phyloP scores from a whole-genome alignment of 2,888 invertebrate species.

The Cerceris ruficornis region DNA sequence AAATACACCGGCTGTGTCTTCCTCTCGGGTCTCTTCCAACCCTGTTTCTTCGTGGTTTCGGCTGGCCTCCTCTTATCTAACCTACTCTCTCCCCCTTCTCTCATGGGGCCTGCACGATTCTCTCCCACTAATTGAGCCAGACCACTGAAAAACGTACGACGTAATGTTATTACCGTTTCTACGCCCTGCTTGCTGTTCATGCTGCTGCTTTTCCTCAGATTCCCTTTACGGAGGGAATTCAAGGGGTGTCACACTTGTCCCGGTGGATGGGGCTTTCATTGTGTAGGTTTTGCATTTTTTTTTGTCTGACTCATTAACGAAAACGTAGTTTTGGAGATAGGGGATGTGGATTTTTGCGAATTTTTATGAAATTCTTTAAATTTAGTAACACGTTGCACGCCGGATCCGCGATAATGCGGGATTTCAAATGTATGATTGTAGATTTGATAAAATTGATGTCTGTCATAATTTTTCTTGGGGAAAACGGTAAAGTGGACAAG shows the following conservation, averaged over 20 bases:
- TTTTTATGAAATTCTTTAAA: too few species aligned
- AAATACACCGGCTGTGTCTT: conserved; percentile 39
- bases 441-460: too few species aligned
- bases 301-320: not conserved
- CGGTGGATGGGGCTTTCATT: not conserved
- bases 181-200: too few species aligned
- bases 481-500: too few species aligned
- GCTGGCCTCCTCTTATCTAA: not conserved
- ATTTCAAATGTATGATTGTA: too few species aligned
- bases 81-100: not conserved
- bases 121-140: conserved; percentile 55
- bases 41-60: not conserved
- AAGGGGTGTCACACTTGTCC: not conserved
- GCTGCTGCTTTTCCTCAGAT: not conserved
- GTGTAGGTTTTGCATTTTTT: not conserved
- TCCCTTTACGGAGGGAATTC: not conserved
- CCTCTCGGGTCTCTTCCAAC: not conserved
- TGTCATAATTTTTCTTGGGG: too few species aligned
- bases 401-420: too few species aligned
- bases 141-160: conserved; percentile 21
- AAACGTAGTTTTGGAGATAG: too few species aligned
- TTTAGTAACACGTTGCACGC: too few species aligned
- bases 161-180: conserved; percentile 3
- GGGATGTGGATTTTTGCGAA: too few species aligned
- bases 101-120: conserved; percentile 6